Evolutionary conservation across 1,140 invertebrate species (phyloP), one percentile per base, ranked within the genome.

Genomic region (Caenorhabditis remanei): DNA sequence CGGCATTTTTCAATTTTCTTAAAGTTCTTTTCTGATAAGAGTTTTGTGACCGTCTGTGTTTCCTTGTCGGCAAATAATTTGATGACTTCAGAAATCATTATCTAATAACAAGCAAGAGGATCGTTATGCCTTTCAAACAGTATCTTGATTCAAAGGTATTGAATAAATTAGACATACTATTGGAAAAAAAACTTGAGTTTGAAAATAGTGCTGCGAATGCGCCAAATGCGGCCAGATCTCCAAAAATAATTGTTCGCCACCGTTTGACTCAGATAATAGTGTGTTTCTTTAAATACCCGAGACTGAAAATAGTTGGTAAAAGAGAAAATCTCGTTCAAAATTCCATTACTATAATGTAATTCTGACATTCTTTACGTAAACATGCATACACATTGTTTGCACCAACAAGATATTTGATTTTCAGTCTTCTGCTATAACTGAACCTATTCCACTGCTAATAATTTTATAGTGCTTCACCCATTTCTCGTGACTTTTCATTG

Each of bases 311-410:
- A 79, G n/a, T 21, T 24, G 71, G 50, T 53, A 53, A 8, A 14
- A 79, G 7, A 71, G 46, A 14, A 46, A 46, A 71, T 71, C 65
- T 71, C 65, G 46, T 53, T 50, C n/a, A n/a, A 79, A 79, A 50
- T 50, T 79, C 71, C 71, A 79, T 79, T 79, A 79, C n/a, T n/a
- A 79, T 79, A 79, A 79, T 79, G 71, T 50, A 32, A 79, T 79
- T 79, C 46, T 79, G 71, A 50, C 71, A 21, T 24, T 46, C 14
- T 43, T 24, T 50, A 79, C 71, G 46, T 50, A 79, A 50, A 79
- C 71, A 50, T 50, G 19, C 46, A 63, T 32, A 32, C 61, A 63
- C 13, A 56, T 58, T 2, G 32, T 63, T 32, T 40, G 11, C 3
- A 21, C 19, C 1, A 40, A 11, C 24, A 48, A 8, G n/a, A 11